Evolutionary conservation across 2,797 vertebrate genomes (phyloP).

Genomic region (Channallabes apus): DNA sequence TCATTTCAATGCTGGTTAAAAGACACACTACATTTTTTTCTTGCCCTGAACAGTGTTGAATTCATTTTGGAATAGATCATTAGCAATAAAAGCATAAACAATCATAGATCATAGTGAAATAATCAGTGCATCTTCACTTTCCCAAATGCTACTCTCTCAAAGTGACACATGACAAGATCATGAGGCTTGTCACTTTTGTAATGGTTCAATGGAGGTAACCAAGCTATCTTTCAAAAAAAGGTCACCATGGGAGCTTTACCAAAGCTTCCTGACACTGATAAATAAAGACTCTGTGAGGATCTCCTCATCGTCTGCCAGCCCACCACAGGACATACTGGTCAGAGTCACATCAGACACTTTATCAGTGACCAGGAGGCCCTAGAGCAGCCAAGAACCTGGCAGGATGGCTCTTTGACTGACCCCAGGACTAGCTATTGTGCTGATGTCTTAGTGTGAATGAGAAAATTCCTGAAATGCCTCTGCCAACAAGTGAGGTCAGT

Average conservation of each 20-base stretch:
- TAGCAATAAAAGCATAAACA: neutral
- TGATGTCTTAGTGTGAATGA: conserved; percentile 48
- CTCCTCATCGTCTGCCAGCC: conserved; percentile 58
- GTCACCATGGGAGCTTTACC: conserved; percentile 66
- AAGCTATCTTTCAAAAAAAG: conserved; percentile 69
- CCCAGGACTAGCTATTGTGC: conserved; percentile 57
- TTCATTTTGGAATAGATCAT: neutral
- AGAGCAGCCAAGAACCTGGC: conserved; percentile 60
- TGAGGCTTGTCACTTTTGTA: conserved; percentile 57
- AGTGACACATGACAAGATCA: conserved; percentile 16
- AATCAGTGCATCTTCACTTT: neutral
- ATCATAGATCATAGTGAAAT: neutral
- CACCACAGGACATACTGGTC: conserved; percentile 52
- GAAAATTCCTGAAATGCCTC: conserved; percentile 33
- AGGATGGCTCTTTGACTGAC: conserved; percentile 52
- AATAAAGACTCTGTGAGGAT: conserved; percentile 62
- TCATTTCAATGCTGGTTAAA: neutral
- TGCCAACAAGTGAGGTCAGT: conserved; percentile 39
- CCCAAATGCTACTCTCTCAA: neutral
- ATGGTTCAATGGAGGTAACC: conserved; percentile 51
- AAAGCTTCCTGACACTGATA: conserved; percentile 69
- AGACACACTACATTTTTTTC: neutral
- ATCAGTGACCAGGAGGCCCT: conserved; percentile 48
- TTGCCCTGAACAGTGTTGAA: neutral
- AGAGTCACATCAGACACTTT: conserved; percentile 47